These are phyloP conservation scores for Amphipyra tragopoginis DNA, from an alignment of 2,888 invertebrate species.

Conservation along the genomic window DNA sequence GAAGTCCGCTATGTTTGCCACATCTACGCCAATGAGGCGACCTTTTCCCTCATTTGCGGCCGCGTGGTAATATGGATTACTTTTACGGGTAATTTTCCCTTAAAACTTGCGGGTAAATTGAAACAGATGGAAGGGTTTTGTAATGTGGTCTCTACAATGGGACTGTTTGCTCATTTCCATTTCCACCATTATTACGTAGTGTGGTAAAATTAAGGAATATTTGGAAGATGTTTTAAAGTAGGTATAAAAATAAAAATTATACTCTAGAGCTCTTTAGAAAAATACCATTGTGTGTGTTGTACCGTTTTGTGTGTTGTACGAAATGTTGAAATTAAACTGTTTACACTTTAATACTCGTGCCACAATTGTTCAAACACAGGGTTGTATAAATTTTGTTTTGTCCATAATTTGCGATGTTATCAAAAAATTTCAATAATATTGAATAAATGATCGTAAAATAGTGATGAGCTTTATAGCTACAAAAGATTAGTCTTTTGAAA, in stretches of 20 bases:
- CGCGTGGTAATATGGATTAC: conserved; percentile 59
- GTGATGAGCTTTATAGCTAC: too few relatives aligned
- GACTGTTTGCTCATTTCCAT: conserved; percentile 42
- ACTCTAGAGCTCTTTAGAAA: background rate
- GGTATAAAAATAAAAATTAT: conserved; percentile 8
- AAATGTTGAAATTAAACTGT: too few relatives aligned
- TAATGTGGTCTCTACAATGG: conserved; percentile 42
- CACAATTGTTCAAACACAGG: too few relatives aligned
- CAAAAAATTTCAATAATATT: too few relatives aligned
- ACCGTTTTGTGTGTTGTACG: background rate
- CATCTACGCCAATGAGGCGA: conserved; percentile 35
- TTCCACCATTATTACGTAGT: conserved; percentile 33
- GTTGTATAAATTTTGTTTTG: too few relatives aligned
- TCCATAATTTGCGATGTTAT: too few relatives aligned
- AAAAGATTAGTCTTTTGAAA: background rate
- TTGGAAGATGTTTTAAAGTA: conserved; percentile 21
- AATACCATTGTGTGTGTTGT: background rate
- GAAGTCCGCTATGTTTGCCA: conserved; percentile 21
- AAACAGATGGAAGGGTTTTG: conserved; percentile 56
- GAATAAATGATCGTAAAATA: too few relatives aligned
- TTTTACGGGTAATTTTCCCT: conserved; percentile 52
- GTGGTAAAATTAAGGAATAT: conserved; percentile 41
- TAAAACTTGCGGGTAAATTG: conserved; percentile 58
- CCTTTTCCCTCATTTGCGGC: conserved; percentile 56
- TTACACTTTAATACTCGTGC: too few relatives aligned